Evolutionary conservation across 2,797 vertebrate species (phyloP), one percentile per base, ranked within the genome.

Genomic region (Dermochelys coriacea): DNA sequence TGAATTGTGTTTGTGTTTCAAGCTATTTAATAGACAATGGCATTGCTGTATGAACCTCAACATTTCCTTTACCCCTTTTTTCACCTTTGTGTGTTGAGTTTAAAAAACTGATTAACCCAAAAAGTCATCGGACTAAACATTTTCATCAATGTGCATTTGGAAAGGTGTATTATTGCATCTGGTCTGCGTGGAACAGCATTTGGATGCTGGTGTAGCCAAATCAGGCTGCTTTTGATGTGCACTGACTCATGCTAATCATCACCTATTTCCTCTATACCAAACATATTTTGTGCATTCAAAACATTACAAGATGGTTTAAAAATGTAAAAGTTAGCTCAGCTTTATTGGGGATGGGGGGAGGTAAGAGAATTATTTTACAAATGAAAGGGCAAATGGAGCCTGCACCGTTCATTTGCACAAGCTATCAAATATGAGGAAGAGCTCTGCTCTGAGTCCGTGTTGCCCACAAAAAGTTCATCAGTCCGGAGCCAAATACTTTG

Each of bases 321-420:
- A 95, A 55, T 2, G 25, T 54, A 81, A 34, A 89, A 86, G 6
- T 81, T 88, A 81, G 7, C 7, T 81, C 37, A 12, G 6, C 52
- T 92, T 83, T 95, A 29, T 86, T 89, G 41, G 45, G 51, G 88
- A 8, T 75, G 51, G n/a, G n/a, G n/a, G n/a, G n/a, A n/a, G n/a
- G n/a, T n/a, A n/a, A 80, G 90, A 91, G 25, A 82, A 64, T 80
- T 37, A 90, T 85, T 83, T n/a, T 80, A 37, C 68, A 88, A n/a
- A 52, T 84, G n/a, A 94, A 95, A 91, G 51, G 47, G 15, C 59
- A 93, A 89, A 5, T 84, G 31, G 37, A 91, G 31, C 27, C 54
- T 93, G 29, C 4, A 54, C 85, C 82, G 23, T 79, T 92, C 79
- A 49, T 71, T 57, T 0, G 0, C 74, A 80, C 2, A 37, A 29